These are phyloP conservation scores for Percopsis omiscomaycus DNA, from an alignment of 2,797 vertebrate species.

Conservation along the genomic window DNA sequence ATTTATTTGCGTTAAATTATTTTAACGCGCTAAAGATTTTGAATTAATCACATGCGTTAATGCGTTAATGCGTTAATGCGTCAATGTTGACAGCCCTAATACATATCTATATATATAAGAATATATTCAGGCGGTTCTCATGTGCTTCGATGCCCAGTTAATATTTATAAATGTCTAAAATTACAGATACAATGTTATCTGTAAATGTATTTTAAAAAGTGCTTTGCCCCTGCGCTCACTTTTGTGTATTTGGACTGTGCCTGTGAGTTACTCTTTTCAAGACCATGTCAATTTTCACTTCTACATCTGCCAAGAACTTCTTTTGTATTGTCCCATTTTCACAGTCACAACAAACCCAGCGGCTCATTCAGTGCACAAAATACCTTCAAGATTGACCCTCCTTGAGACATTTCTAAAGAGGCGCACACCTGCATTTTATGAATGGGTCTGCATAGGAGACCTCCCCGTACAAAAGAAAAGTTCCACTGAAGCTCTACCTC, in stretches of 20 bases:
- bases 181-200: too few relatives aligned
- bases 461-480: conserved; percentile 28
- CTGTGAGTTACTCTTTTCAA: conserved; percentile 2
- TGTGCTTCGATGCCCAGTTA: too few relatives aligned
- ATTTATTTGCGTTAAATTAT: too few relatives aligned
- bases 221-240: too few relatives aligned
- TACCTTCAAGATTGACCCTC: conserved; percentile 29
- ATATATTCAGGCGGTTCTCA: too few relatives aligned
- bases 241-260: background rate
- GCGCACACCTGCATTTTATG: conserved; percentile 23
- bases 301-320: conserved; percentile 12
- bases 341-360: conserved; percentile 14
- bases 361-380: conserved; percentile 29
- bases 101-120: too few relatives aligned
- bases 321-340: conserved; percentile 23
- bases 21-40: too few relatives aligned
- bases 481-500: conserved; percentile 21
- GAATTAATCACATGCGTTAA: too few relatives aligned
- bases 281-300: conserved; percentile 6
- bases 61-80: too few relatives aligned
- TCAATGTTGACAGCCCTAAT: too few relatives aligned
- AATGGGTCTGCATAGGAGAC: conserved; percentile 15
- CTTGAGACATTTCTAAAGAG: conserved; percentile 31
- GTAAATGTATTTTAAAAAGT: too few relatives aligned
- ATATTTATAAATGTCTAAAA: too few relatives aligned